These are phyloP conservation scores for Lycaon pictus DNA, from an alignment of 2,113 vertebrate species.

Conservation along the genomic window DNA sequence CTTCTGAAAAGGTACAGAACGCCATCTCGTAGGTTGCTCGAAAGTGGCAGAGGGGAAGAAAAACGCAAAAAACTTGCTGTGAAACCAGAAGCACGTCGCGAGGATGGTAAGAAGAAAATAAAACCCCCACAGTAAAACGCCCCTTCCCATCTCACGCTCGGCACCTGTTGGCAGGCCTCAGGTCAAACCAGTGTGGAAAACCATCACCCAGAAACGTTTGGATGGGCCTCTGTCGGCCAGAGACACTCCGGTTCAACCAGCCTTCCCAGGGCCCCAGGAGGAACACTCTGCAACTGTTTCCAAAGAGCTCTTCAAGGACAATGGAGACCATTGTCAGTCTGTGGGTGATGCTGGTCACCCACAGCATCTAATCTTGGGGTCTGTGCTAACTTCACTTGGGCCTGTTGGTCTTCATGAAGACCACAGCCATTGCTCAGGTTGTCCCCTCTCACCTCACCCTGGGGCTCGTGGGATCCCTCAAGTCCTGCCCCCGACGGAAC, in stretches of 20 bases:
- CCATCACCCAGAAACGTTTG: constrained; percentile 23
- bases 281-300: constrained; percentile 54
- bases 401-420: constrained; percentile 8
- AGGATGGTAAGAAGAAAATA: background rate
- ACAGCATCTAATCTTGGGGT: background rate
- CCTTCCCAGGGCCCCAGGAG: background rate
- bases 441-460: background rate
- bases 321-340: constrained; percentile 72
- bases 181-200: constrained; percentile 51
- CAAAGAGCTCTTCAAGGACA: constrained; percentile 68
- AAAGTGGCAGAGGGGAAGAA: background rate
- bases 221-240: background rate
- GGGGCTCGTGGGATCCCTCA: background rate
- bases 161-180: constrained; percentile 52
- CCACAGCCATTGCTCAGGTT: fast-evolving
- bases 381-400: constrained; percentile 42
- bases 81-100: background rate
- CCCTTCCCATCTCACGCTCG: background rate
- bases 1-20: background rate
- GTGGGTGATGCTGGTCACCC: fast-evolving
- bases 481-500: background rate
- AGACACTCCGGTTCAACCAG: background rate
- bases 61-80: background rate
- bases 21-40: background rate
- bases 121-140: background rate